Percentiles rank a stretch among this genome's conserved stretches.
These are phyloP conservation scores for Calliphora vicina DNA, from an alignment of 1,140 invertebrate species.

Conservation along the genomic window DNA sequence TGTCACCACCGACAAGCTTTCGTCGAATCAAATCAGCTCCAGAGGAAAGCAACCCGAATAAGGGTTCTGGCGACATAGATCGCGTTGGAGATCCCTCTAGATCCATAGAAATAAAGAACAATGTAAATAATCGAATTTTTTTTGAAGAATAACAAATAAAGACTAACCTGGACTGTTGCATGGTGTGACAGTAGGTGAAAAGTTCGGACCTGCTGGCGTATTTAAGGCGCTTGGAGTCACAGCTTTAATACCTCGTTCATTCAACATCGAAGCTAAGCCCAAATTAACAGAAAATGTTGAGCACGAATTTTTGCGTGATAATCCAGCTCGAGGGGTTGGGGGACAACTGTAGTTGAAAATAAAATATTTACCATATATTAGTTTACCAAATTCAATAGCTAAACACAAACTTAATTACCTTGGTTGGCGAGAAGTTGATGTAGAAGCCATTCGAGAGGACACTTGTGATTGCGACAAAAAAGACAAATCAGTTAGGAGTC, in stretches of 20 bases:
- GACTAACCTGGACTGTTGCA: slow-evolving; percentile 76
- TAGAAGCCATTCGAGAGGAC: slow-evolving; percentile 60
- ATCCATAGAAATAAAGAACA: slow-evolving; percentile 4
- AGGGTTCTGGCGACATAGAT: slow-evolving; percentile 68
- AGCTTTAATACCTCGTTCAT: slow-evolving; percentile 81
- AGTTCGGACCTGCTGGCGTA: slow-evolving; percentile 74
- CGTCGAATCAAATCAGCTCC: slow-evolving; percentile 80
- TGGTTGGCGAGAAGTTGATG: slow-evolving; percentile 59
- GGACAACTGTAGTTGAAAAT: slow-evolving; percentile 55
- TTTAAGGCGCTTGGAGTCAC: slow-evolving; percentile 73
- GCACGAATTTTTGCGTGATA: slow-evolving; percentile 76
- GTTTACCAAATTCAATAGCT: not conserved
- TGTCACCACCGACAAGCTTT: slow-evolving; percentile 68
- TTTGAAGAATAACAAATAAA: not conserved
- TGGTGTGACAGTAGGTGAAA: slow-evolving; percentile 82
- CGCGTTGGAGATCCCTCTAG: slow-evolving; percentile 66
- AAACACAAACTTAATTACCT: slow-evolving; percentile 43
- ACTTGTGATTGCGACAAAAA: slow-evolving; percentile 63
- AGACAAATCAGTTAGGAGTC: slow-evolving; percentile 64
- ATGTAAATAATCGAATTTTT: slow-evolving; percentile 9
- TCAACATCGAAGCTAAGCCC: slow-evolving; percentile 80
- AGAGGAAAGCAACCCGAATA: slow-evolving; percentile 73
- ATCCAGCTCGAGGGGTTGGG: slow-evolving; percentile 66
- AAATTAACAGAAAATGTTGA: slow-evolving; percentile 82
- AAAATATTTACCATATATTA: not conserved